Conservation (phyloP, 2,888 invertebrate genomes). For the Chydorus sphaericus region DNA sequence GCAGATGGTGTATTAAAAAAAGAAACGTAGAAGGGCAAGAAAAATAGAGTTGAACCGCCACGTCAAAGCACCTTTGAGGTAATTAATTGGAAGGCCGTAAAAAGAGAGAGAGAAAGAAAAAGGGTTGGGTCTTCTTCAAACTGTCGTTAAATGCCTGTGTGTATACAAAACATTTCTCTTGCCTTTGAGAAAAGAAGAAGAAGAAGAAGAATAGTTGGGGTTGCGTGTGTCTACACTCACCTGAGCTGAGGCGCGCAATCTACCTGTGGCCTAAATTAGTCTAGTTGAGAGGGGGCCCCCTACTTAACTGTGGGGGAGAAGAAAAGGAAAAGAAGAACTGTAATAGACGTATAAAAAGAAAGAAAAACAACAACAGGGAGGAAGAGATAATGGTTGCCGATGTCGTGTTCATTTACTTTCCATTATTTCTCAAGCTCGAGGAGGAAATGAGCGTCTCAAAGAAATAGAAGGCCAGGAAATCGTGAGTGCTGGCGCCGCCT, state of each 20-base stretch:
- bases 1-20: no score
- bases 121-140: conserved; percentile 6
- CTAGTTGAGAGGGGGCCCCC: no score
- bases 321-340: not conserved
- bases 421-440: not conserved
- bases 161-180: no score
- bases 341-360: conserved; percentile 1
- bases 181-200: not conserved
- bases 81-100: conserved; percentile 6
- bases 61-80: not conserved
- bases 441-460: not conserved
- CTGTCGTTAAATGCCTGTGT: conserved; percentile 4
- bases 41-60: not conserved
- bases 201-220: no score
- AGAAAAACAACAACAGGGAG: not conserved
- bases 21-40: no score
- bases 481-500: conserved; percentile 5
- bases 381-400: not conserved
- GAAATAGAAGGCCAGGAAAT: not conserved
- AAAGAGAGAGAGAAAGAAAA: no score
- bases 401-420: conserved; percentile 8
- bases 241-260: not conserved
- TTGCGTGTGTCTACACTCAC: no score
- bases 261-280: no score
- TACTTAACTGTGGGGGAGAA: no score